Evolutionary conservation across 2,113 vertebrate genomes (phyloP).

Genomic region (Eolophus roseicapilla): DNA sequence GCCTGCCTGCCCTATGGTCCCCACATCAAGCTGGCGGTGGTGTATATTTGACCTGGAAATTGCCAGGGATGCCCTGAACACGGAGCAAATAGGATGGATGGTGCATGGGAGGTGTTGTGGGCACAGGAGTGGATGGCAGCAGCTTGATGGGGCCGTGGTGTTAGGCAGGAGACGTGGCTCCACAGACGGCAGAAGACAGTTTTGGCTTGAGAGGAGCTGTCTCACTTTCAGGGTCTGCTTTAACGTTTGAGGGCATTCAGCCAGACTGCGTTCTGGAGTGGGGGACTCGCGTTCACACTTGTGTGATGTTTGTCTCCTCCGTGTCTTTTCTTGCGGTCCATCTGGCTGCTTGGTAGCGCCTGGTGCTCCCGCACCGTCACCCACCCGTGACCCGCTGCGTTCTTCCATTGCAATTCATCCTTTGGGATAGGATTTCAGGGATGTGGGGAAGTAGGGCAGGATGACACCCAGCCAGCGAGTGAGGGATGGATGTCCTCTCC

Average conservation of each 20-base stretch:
- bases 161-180: neutral
- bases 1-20: neutral
- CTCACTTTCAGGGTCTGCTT: slow-evolving; percentile 43
- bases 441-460: neutral
- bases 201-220: slow-evolving; percentile 30
- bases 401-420: neutral
- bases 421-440: neutral
- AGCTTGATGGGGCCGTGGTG: neutral
- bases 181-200: neutral
- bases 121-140: accelerated
- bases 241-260: slow-evolving; percentile 47
- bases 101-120: accelerated
- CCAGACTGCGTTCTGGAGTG: slow-evolving; percentile 48
- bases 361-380: neutral
- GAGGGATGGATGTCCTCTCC: neutral
- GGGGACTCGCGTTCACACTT: slow-evolving; percentile 49
- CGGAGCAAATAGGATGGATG: neutral
- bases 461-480: neutral
- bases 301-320: neutral
- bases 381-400: neutral
- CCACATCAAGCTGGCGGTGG: too few species aligned
- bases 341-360: slow-evolving; percentile 32
- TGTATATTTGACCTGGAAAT: neutral
- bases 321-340: neutral
- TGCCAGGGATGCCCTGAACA: neutral